Base-by-base conservation (phyloP, 2,888 invertebrate genomes). In the Neuroscelio doddi region DNA sequence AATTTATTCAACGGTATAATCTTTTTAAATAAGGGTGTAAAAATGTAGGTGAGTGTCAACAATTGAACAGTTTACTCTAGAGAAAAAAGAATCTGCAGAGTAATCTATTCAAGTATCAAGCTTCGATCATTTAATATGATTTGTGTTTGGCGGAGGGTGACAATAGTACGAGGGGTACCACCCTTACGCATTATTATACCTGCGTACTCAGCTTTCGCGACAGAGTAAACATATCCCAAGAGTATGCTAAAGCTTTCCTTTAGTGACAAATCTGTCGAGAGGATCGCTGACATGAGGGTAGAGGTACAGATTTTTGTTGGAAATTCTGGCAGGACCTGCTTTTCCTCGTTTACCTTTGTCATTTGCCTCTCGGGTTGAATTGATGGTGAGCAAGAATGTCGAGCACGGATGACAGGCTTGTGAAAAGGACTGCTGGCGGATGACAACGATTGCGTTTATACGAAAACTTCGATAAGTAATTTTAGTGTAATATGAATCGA, bases 211-310 rank as follows among this genome's bases (percentile, higher is more conserved):
- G 52, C 57, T 62, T 69, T 64, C 38, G 62, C 50, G 71, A 64
- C 69, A 64, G 64, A 56, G 71, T 64, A 70, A 75, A 72, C 68
- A 64, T 51, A 46, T 46, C 55, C 70, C 69, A 41, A 30, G 55
- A 68, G 62, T 58, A 51, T 55, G 39, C 64, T 70, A 52, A 45
- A 55, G 34, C 47, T 38, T 63, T 64, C 34, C 50, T 55, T 64
- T 47, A 66, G 66, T 73, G 73, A 73, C 52, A 62, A 68, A 53
- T 34, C 61, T 52, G 30, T 45, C 63, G 69, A 56, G 66, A 67
- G 64, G 65, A 71, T 75, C 59, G 63, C 67, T 73, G 68, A 66
- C 49, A 44, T 44, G 26, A 36, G 14, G 14, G 2, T 14, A 32
- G 29, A 24, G 16, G 17, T 38, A 7, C 7, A 15, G 49, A 52